A percentile compares a stretch with the other conserved stretches of the same genome.
Conservation (phyloP, 2,888 invertebrate genomes). For the Eulithis prunata region DNA sequence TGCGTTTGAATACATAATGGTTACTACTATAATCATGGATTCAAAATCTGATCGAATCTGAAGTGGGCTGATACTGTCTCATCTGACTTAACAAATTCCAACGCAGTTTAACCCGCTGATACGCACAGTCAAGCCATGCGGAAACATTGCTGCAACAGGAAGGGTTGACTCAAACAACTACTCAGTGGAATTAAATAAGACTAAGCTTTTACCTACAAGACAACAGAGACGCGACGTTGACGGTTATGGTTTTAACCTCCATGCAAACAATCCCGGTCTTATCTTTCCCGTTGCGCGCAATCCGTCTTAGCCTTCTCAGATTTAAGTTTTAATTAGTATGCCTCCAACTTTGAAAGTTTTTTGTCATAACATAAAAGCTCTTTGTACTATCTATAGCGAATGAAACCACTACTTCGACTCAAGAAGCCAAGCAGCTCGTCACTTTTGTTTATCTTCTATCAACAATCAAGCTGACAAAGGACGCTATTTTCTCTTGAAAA, state of each 20-base stretch:
- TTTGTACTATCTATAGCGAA: slow-evolving; percentile 29
- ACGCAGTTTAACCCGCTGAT: slow-evolving; percentile 1
- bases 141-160: slow-evolving; percentile 8
- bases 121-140: slow-evolving; percentile 3
- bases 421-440: slow-evolving; percentile 30
- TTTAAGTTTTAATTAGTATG: slow-evolving; percentile 56
- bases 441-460: slow-evolving; percentile 40
- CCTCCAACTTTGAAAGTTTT: slow-evolving; percentile 43
- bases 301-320: slow-evolving; percentile 43
- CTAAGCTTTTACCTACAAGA: slow-evolving; percentile 5
- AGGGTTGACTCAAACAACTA: slow-evolving; percentile 60
- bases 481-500: slow-evolving; percentile 36
- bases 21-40: no score
- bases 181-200: slow-evolving; percentile 44
- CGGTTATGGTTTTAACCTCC: slow-evolving; percentile 17
- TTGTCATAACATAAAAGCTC: slow-evolving; percentile 33
- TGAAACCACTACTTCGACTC: slow-evolving; percentile 26
- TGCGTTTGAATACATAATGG: neutral
- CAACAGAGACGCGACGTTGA: slow-evolving; percentile 4
- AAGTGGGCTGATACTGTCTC: neutral
- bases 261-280: slow-evolving; percentile 46
- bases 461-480: slow-evolving; percentile 38
- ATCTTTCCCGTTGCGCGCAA: slow-evolving; percentile 38
- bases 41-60: no score
- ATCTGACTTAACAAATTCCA: slow-evolving; percentile 3